phyloP scores from a whole-genome alignment of 2,113 vertebrate species.

The Mola mola region DNA sequence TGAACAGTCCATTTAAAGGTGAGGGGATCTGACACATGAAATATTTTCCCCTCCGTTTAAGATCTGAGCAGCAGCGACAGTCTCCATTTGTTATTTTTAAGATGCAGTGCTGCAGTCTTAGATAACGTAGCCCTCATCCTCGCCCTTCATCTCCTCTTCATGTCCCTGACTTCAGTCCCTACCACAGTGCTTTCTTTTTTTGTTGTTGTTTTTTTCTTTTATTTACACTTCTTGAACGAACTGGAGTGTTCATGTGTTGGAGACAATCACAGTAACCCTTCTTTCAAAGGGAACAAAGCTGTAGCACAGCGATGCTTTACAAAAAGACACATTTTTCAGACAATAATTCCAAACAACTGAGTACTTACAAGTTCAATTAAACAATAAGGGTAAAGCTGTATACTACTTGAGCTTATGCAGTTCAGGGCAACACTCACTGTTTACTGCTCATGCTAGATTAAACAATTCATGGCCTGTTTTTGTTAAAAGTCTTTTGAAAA shows the following conservation, averaged over 20 bases:
- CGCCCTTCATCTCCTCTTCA: constrained; percentile 79
- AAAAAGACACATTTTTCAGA: constrained; percentile 47
- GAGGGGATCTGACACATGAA: constrained; percentile 78
- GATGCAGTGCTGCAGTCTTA: constrained; percentile 77
- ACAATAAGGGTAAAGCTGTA: constrained; percentile 47
- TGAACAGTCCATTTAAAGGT: constrained; percentile 84
- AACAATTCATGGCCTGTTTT: constrained; percentile 19
- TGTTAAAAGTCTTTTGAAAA: constrained; percentile 20
- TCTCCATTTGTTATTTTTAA: constrained; percentile 84
- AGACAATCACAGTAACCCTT: constrained; percentile 49
- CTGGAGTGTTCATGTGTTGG: constrained; percentile 66
- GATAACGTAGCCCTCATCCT: constrained; percentile 83
- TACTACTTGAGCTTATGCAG: constrained; percentile 11
- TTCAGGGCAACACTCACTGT: constrained; percentile 21
- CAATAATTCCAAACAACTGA: constrained; percentile 49
- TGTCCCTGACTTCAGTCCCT: constrained; percentile 52
- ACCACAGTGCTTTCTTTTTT: constrained; percentile 32
- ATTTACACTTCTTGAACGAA: constrained; percentile 72
- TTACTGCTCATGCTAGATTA: constrained; percentile 34
- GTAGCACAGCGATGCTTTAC: constrained; percentile 19
- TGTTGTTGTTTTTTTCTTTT: constrained; percentile 51
- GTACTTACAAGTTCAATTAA: constrained; percentile 42
- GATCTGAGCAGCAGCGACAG: constrained; percentile 77
- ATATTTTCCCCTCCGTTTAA: constrained; percentile 76
- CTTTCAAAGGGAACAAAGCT: constrained; percentile 51